Base-by-base conservation (phyloP, 2,113 vertebrate genomes). In the Ariopsis seemanni region DNA sequence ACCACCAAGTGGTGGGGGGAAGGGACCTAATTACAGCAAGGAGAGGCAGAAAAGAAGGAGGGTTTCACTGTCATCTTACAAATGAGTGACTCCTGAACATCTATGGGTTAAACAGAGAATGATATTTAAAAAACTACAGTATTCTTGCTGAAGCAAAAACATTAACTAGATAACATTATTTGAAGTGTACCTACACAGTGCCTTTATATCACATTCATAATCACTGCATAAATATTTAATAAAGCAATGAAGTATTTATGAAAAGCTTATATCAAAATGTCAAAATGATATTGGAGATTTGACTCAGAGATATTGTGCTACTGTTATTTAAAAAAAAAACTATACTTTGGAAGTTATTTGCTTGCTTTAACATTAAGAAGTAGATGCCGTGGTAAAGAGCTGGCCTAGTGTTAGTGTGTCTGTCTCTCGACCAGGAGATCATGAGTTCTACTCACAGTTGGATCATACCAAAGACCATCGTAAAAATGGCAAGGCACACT, bases 1-100 rank as follows among this genome's bases (percentile, higher is more conserved):
- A 92, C 92, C 92, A 91, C 86, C 91, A 90, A 90, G 91, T 86
- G 90, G 71, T 86, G 88, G 90, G 82, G 84, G 90, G 90, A 89
- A 88, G 91, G 90, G 85, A 84, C 75, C 78, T 71, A 78, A 78
- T 85, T 85, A 86, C 78, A 90, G 85, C 85, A 84, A 20, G n/a
- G 62, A 90, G 50, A 83, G 80, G 88, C 65, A 25, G 55, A 88
- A 65, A 90, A 72, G 78, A 52, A 58, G 72, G 42, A 84, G 57
- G 58, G 85, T 52, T 87, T 90, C 4, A 7, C 60, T 87, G 81
- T 60, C 52, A 87, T 57, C 52, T 85, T 83, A 87, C 83, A 87
- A 78, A 89, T 30, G 53, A 57, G 42, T 69, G 63, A 5, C 11
- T 83, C 85, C 65, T 90, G 63, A 58, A 85, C 63, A 86, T 86